Conservation (phyloP, 2,797 vertebrate genomes). For the Clamator glandarius region DNA sequence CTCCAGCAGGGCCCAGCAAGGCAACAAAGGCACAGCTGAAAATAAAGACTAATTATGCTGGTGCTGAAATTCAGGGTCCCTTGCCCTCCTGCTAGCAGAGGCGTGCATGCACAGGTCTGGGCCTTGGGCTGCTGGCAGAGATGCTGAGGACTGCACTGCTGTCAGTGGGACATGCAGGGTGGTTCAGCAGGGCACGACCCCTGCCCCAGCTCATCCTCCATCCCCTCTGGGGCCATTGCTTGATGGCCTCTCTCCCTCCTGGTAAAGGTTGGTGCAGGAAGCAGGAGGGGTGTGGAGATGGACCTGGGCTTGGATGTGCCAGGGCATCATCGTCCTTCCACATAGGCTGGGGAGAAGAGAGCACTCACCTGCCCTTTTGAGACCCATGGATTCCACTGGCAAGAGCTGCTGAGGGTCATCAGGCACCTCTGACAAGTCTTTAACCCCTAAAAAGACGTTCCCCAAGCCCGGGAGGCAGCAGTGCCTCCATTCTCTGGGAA, state of each 20-base stretch:
- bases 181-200: background rate
- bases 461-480: accelerated
- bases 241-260: background rate
- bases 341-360: accelerated
- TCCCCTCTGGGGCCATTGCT: background rate
- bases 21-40: background rate
- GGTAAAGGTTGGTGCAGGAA: accelerated
- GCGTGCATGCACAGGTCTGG: accelerated
- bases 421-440: accelerated
- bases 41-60: background rate
- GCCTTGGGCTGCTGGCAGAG: background rate
- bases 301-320: background rate
- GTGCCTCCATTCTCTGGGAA: background rate
- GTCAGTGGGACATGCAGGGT: background rate
- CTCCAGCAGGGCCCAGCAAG: background rate
- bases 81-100: background rate
- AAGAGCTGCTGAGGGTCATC: background rate
- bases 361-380: too few species aligned
- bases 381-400: accelerated
- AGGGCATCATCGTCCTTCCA: background rate
- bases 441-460: accelerated
- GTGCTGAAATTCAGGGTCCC: background rate
- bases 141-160: background rate
- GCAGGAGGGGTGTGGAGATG: accelerated
- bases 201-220: background rate